These are phyloP conservation scores for Pseudorectes ferrugineus DNA, from an alignment of 2,113 vertebrate species.

Conservation along the genomic window DNA sequence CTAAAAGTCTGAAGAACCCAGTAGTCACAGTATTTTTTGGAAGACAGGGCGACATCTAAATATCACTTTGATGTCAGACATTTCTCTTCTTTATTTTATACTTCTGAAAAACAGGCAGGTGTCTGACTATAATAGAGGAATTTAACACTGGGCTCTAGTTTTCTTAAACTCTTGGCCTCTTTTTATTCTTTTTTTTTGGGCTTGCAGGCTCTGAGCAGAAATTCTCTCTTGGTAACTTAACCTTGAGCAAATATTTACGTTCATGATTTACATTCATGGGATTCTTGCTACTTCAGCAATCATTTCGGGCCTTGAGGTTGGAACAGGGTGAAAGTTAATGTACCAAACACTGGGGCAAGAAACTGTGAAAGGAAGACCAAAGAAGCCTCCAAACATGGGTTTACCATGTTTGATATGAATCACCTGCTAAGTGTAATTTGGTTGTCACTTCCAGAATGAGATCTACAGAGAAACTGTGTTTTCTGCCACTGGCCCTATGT, in stretches of 20 bases:
- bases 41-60: background rate
- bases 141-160: background rate
- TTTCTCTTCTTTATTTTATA: background rate
- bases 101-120: background rate
- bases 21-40: background rate
- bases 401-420: background rate
- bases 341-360: background rate
- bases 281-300: conserved; percentile 51
- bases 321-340: background rate
- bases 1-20: background rate
- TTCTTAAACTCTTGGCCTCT: conserved; percentile 46
- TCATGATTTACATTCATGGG: conserved; percentile 34
- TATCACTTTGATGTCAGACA: background rate
- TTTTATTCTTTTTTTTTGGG: conserved; percentile 9
- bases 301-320: background rate
- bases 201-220: background rate
- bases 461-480: background rate
- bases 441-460: background rate
- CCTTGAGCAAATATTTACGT: conserved; percentile 47
- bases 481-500: background rate
- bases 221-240: conserved; percentile 24
- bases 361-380: background rate
- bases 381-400: background rate
- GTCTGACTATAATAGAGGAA: background rate
- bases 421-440: background rate